phyloP scores from a whole-genome alignment of 1,140 invertebrate genomes.

The Drosophila sp. region DNA sequence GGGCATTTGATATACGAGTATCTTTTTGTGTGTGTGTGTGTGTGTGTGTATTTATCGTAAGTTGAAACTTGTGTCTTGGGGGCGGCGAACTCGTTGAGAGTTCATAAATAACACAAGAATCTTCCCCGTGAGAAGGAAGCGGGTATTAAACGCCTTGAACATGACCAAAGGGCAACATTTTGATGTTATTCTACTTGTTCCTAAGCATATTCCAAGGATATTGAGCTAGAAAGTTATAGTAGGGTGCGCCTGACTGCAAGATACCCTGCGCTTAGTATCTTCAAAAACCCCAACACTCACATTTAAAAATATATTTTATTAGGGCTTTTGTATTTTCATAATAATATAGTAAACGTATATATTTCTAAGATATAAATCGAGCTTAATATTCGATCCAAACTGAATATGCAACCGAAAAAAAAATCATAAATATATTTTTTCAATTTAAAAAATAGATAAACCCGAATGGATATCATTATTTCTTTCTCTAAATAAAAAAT shows the following conservation, averaged over 20 bases:
- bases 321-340: too few species aligned
- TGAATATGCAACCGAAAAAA: too few species aligned
- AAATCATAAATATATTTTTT: too few species aligned
- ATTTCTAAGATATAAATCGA: too few species aligned
- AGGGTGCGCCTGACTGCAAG: neutral
- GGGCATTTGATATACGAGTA: slow-evolving; percentile 50
- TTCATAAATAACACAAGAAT: slow-evolving; percentile 70
- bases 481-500: too few species aligned
- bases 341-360: too few species aligned
- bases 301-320: too few species aligned
- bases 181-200: neutral
- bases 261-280: neutral
- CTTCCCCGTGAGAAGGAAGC: slow-evolving; percentile 17
- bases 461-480: too few species aligned
- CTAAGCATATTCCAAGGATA: slow-evolving; percentile 13
- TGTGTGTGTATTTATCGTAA: slow-evolving; percentile 32
- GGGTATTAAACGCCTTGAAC: slow-evolving; percentile 39
- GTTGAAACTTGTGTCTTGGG: slow-evolving; percentile 41
- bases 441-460: too few species aligned
- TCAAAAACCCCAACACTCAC: too few species aligned
- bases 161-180: slow-evolving; percentile 37
- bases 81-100: slow-evolving; percentile 48
- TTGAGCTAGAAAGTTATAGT: too few species aligned
- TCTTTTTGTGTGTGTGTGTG: slow-evolving; percentile 12
- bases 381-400: too few species aligned